Evolutionary conservation across 2,888 invertebrate genomes (phyloP), one percentile per base, ranked within the genome.

Genomic region (Lordiphosa andalusiaca): DNA sequence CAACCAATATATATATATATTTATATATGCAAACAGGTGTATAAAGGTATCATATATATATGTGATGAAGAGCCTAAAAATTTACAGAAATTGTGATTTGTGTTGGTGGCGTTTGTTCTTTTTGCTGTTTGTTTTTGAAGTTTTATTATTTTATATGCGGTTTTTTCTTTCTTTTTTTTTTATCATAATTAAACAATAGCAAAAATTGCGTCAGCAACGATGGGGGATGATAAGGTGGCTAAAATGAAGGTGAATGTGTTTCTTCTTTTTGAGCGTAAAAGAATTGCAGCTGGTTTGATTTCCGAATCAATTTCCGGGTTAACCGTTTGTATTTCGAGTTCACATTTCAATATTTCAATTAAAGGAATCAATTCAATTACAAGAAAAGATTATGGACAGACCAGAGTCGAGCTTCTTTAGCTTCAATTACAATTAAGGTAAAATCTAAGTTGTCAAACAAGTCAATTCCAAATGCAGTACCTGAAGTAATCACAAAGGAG

Each of bases 101-200:
- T 21, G 39, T 56, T 51, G 12, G 12, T 35, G 23, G 25, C 1
- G 7, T 12, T 25, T 58, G 16, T 39, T 36, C 42, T 42, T 38
- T 21, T 19, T 36, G 48, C 44, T 47, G 6, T 47, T 53, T 50
- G 7, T 55, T 69, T 54, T 53, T 64, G 33, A 46, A 56, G 61
- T 81, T 75, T 67, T 71, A 54, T 68, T 73, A 41, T 54, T 71
- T 54, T 61, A 33, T 19, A 16, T 25, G 13, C 23, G 6, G 9
- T 49, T 55, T 51, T 1, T 16, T 16, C n/a, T 16, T 16, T 16
- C 1, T 16, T 16, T 16, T 30, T 36, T 54, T 61, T 73, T 80
- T 77, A 74, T 83, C 81, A 73, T 76, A 82, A 70, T 72, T 76
- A 72, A 72, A 70, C 74, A 80, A 69, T 44, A 7, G 47, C 41